phyloP scores from a whole-genome alignment of 2,797 vertebrate genomes.

The Poeciliopsis turneri region DNA sequence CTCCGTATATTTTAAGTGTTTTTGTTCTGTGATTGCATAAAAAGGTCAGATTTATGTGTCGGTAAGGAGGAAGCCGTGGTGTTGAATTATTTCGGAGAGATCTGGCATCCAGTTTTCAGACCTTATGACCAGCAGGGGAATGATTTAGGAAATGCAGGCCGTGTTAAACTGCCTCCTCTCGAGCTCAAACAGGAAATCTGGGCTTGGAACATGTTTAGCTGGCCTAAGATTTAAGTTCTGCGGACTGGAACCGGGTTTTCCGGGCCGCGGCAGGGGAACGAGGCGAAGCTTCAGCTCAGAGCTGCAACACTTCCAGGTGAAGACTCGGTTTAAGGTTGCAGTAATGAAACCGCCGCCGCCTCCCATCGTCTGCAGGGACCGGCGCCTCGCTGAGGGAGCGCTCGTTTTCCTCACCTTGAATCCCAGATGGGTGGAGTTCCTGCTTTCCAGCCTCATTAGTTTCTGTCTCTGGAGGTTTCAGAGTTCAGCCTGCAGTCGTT shows the following conservation, averaged over 20 bases:
- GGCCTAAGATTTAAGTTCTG: background rate
- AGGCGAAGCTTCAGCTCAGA: background rate
- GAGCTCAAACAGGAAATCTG: background rate
- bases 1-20: background rate
- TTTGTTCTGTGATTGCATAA: background rate
- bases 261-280: background rate
- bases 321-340: background rate
- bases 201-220: background rate
- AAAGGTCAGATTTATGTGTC: background rate
- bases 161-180: background rate
- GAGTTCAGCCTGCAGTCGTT: background rate
- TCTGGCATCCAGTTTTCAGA: background rate
- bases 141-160: background rate
- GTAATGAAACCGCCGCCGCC: background rate
- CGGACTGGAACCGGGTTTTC: background rate
- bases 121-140: background rate
- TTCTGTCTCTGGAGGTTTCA: conserved; percentile 10
- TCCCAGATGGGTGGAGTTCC: conserved; percentile 21
- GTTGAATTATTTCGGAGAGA: background rate
- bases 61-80: background rate
- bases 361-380: background rate
- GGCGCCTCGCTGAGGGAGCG: background rate
- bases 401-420: conserved; percentile 3
- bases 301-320: background rate
- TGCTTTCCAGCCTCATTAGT: conserved; percentile 25